Evolutionary conservation across 2,113 vertebrate species (phyloP).

Genomic region (Ciconia maguari): DNA sequence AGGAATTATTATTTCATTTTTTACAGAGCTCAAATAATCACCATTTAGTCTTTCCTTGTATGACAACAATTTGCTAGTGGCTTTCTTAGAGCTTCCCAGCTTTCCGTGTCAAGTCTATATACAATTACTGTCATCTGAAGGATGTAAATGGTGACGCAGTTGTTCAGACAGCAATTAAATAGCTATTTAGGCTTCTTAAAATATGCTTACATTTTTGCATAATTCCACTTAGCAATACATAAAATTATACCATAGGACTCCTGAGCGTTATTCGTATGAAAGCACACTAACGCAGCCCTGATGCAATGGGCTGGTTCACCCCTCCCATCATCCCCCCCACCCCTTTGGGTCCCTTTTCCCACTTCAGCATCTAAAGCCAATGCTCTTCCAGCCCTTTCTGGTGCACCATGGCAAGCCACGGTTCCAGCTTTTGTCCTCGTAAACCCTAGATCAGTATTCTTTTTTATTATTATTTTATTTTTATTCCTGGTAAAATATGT

Average conservation of each 20-base stretch:
- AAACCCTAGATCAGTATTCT: neutral
- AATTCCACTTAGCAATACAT: neutral
- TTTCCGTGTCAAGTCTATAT: neutral
- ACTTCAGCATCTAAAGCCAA: neutral
- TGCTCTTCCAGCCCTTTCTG: neutral
- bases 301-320: neutral
- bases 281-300: neutral
- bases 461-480: neutral
- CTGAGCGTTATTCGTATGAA: neutral
- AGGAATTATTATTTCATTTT: neutral
- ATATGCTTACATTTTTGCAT: neutral
- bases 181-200: neutral
- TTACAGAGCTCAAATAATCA: neutral
- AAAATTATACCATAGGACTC: neutral
- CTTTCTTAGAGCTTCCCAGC: neutral
- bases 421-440: neutral
- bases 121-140: neutral
- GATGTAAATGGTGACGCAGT: neutral
- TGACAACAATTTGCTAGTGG: neutral
- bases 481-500: neutral
- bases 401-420: accelerated
- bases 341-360: neutral
- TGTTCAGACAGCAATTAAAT: neutral
- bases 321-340: no score
- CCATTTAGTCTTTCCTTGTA: neutral